Base-by-base conservation (phyloP, 2,797 vertebrate species). In the Cheirogaleus major region DNA sequence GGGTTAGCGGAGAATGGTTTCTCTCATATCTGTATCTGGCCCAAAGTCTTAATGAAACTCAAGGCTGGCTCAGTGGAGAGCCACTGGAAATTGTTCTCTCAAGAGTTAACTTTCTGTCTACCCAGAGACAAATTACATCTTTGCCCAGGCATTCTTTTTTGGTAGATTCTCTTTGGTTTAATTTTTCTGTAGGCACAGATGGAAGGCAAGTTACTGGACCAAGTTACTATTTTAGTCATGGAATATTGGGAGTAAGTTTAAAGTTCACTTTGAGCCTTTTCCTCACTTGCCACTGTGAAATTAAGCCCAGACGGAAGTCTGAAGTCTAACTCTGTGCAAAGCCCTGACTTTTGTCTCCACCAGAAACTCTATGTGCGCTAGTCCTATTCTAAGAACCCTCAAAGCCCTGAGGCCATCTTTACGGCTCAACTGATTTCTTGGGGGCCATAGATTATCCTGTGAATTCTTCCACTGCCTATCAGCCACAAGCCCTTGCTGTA, bases 81-180 rank as follows among this genome's bases (percentile, higher is more conserved):
- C 45, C 69, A 72, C 41, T 78, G 67, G 38, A 85, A 84, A 73
- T 41, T 76, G 9, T 67, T 84, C 25, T 86, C 76, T 94, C 17
- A 67, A 27, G 0, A 79, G 67, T 87, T 87, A 84, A 57, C 27
- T 63, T 78, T 79, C 45, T 61, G 11, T 84, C 50, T 80, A 59
- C 59, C 57, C 30, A 63, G 80, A 80, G 27, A 69, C 25, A 92
- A 79, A 50, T 79, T 57, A 41, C 1, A 41, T 92, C n/a, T 90
- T 91, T 90, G 43, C 7, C 50, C 14, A 9, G 59, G 23, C 30
- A 75, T 69, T 92, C 18, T 52, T 65, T 65, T 89, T 63, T 65
- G 43, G 45, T 89, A 61, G 45, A 93, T 93, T 86, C 63, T 83
- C n/a, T 89, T 70, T 76, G 10, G 38, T 89, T 92, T 92, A 69